phyloP scores from a whole-genome alignment of 30 jellyfish, hydroid and myxozoan species.

The Turritopsis dohrnii region DNA sequence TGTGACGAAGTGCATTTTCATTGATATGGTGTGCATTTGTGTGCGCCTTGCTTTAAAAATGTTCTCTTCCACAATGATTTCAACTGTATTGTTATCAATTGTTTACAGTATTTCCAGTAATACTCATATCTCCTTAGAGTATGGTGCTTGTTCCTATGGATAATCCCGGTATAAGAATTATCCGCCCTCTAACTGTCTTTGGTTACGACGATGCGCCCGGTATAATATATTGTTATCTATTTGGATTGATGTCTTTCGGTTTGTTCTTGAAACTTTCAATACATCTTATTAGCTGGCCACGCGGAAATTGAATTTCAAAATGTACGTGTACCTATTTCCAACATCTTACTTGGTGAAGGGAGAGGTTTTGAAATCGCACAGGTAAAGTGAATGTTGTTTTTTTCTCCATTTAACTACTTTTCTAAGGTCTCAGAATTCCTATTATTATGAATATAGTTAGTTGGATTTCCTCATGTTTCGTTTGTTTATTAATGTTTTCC shows the following conservation, averaged over 20 bases:
- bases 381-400: constrained; percentile 33
- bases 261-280: neutral
- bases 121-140: constrained; percentile 28
- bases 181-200: constrained; percentile 81
- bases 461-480: too few species aligned
- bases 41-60: too few species aligned
- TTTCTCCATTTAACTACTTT: neutral
- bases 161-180: constrained; percentile 66
- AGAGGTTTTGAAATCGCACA: constrained; percentile 95
- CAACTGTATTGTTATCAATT: too few species aligned
- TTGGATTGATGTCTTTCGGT: neutral
- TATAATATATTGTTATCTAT: too few species aligned
- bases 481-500: too few species aligned
- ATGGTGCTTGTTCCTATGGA: constrained; percentile 91
- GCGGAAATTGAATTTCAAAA: constrained; percentile 71
- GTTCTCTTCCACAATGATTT: too few species aligned
- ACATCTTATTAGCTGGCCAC: constrained; percentile 93
- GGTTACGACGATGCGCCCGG: constrained; percentile 92
- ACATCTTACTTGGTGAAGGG: constrained; percentile 86
- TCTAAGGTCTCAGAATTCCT: neutral
- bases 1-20: too few species aligned
- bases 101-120: too few species aligned
- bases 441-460: too few species aligned
- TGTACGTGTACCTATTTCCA: constrained; percentile 84
- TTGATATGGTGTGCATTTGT: too few species aligned